Conservation (phyloP, 1,140 invertebrate species). For the Sycophaga agraensis region DNA sequence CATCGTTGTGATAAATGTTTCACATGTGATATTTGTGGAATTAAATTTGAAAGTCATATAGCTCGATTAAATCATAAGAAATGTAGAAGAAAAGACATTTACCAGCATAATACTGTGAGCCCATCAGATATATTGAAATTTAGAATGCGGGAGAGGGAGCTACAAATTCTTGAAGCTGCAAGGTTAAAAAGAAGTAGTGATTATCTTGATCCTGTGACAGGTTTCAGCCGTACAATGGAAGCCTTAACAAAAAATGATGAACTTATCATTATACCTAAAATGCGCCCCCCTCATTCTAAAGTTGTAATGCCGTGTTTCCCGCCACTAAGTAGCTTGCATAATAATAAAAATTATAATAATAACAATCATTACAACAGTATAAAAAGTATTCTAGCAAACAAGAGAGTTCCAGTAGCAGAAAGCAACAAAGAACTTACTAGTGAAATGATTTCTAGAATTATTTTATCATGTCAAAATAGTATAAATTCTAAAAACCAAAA, state of each 20-base stretch:
- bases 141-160: conserved; percentile 49
- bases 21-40: conserved; percentile 48
- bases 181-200: conserved; percentile 40
- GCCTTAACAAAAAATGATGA: conserved; percentile 47
- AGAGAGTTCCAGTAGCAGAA: not conserved
- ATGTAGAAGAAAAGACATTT: conserved; percentile 45
- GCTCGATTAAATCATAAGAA: conserved; percentile 45
- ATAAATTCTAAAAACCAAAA: conserved; percentile 2
- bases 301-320: not conserved
- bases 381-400: conserved; percentile 13
- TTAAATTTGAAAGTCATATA: conserved; percentile 39
- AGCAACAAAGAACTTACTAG: conserved; percentile 17
- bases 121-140: conserved; percentile 41
- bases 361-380: not conserved
- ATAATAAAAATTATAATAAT: not conserved
- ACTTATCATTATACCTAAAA: conserved; percentile 50
- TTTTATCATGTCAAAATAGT: conserved; percentile 19
- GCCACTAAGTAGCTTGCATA: not conserved
- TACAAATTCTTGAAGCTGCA: conserved; percentile 43
- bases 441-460: conserved; percentile 26
- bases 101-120: conserved; percentile 44
- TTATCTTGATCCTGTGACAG: conserved; percentile 43
- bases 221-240: conserved; percentile 42
- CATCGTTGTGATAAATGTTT: conserved; percentile 39
- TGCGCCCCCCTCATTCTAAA: conserved; percentile 29